Evolutionary conservation across 1,140 invertebrate species (phyloP), one percentile per base, ranked within the genome.

Genomic region (Acromyrmex charruanus): DNA sequence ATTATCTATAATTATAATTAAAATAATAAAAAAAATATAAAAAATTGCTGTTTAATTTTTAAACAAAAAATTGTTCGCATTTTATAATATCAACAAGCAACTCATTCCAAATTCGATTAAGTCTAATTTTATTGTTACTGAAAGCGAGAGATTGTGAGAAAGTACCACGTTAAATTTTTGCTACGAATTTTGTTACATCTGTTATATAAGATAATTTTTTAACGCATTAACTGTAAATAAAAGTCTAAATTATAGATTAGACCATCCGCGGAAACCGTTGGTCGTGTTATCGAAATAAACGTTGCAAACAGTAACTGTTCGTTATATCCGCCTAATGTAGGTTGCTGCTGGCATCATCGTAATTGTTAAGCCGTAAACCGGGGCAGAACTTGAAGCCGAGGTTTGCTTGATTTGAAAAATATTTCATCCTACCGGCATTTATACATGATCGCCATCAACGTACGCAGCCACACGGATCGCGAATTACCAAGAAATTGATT

Each of bases 321-420:
- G 74, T 87, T 87, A 89, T 86, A 92, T 92, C 91, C 89, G 91
- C 58, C 87, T 92, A 92, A 93, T 92, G 91, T 92, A 92, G 91
- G 91, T 93, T 92, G 91, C 81, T 69, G 63, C 77, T 84, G 65
- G 87, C 66, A 87, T 90, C 89, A 65, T 89, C 87, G 89, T 92
- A 89, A 92, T 93, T 92, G 91, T 92, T 90, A 88, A 87, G 63
- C 88, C 86, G 86, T 86, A 91, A 92, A 91, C 86, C 89, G 90
- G 91, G 87, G 87, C 91, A 92, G 90, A 91, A 88, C 84, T 39
- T 88, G 77, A 88, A 90, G 69, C 69, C 65, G 75, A 80, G 28
- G 59, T 80, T 80, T 59, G 65, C 31, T 66, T 66, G 80, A 84
- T 84, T 88, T 81, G 59, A 89, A 88, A 91, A 87, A 68, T 71